These are phyloP conservation scores for Anseranas semipalmata DNA, from an alignment of 2,113 vertebrate genomes.

Conservation along the genomic window DNA sequence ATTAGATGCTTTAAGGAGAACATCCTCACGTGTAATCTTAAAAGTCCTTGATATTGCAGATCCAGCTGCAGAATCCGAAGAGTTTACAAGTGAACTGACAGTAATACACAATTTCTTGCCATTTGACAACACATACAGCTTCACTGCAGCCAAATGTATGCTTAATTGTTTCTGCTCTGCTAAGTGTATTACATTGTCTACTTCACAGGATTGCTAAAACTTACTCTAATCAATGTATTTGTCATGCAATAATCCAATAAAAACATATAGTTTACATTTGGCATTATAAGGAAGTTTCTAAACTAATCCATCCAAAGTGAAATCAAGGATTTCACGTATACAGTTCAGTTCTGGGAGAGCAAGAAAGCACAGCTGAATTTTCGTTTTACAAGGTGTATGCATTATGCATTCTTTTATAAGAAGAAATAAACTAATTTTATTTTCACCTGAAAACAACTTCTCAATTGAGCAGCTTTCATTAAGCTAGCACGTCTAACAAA, in stretches of 20 bases:
- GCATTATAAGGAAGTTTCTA: background rate
- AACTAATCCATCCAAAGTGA: constrained; percentile 1
- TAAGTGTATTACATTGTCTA: background rate
- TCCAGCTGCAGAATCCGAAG: background rate
- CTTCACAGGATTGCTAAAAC: background rate
- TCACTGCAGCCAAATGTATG: background rate
- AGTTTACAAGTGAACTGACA: background rate
- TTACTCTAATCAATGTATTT: background rate
- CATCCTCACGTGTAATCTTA: background rate
- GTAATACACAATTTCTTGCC: background rate
- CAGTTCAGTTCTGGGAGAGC: background rate
- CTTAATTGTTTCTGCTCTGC: background rate
- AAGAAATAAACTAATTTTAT: constrained; percentile 49
- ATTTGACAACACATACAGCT: background rate
- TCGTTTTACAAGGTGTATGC: background rate
- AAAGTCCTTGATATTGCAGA: background rate
- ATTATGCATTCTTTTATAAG: background rate
- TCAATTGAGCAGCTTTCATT: background rate
- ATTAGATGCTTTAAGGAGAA: background rate
- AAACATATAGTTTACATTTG: background rate
- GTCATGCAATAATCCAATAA: background rate
- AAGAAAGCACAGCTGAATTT: background rate
- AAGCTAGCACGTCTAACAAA: constrained; percentile 22
- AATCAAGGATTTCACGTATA: background rate
- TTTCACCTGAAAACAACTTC: constrained; percentile 31